phyloP scores from a whole-genome alignment of 2,888 invertebrate genomes.

The Micoletzkya japonica region DNA sequence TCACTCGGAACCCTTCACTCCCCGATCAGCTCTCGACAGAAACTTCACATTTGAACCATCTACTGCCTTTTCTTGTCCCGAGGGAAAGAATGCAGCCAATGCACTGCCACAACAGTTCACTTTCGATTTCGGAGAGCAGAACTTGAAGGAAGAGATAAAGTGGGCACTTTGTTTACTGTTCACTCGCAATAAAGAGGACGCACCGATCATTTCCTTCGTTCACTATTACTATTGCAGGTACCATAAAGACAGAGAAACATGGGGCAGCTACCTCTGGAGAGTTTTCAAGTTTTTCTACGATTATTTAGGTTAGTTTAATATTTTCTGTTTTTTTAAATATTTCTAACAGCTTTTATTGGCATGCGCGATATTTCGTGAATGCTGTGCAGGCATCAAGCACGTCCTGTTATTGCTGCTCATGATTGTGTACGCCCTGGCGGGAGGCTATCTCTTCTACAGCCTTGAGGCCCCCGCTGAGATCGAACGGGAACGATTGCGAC shows the following conservation, averaged over 20 bases:
- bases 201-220: not conserved
- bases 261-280: constrained; percentile 16
- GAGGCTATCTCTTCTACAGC: constrained; percentile 34
- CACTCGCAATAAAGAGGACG: not conserved
- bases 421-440: constrained; percentile 32
- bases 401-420: constrained; percentile 30
- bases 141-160: constrained; percentile 37
- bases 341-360: not conserved
- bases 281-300: constrained; percentile 25
- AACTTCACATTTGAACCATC: constrained; percentile 21
- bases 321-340: not conserved
- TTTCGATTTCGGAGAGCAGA: constrained; percentile 31
- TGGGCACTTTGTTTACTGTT: constrained; percentile 11
- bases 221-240: constrained; percentile 7
- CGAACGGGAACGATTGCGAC: not conserved
- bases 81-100: constrained; percentile 9
- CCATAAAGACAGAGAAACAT: constrained; percentile 11
- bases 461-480: constrained; percentile 31
- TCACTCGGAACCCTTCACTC: constrained; percentile 26
- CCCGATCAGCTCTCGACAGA: not conserved
- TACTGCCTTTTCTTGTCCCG: constrained; percentile 21
- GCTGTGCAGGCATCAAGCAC: constrained; percentile 34
- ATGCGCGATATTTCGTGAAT: too few relatives aligned
- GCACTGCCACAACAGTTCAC: constrained; percentile 9
- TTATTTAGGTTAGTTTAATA: constrained; percentile 9